Evolutionary conservation across 2,888 invertebrate genomes (phyloP), one percentile per base, ranked within the genome.

Genomic region (Nipponacmea schrenckii): DNA sequence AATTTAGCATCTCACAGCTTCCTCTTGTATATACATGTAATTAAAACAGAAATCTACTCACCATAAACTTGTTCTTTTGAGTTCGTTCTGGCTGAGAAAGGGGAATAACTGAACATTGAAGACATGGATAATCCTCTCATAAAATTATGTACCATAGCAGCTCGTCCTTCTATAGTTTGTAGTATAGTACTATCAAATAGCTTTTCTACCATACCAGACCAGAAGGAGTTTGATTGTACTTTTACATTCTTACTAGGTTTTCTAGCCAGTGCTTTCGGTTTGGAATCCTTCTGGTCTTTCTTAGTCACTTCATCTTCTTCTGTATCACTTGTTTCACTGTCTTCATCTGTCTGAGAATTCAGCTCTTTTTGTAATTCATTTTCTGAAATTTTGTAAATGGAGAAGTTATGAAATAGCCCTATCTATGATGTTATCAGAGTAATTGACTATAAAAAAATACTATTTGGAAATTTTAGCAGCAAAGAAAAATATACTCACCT

Each of bases 101-200:
- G 90, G 10, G 89, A 89, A 69, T 88, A 83, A 5, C 89, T 88
- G 73, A 85, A 89, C 14, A 85, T 84, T 39, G 85, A 83, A 31
- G 85, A 81, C 39, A 90, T 79, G 1, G 87, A 84, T 31, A 90
- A 80, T 1, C 90, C 90, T 71, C 90, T 78, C 79, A 90, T 84
- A 67, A 89, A 89, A 79, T 89, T 90, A 78, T 89, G 88, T 62
- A 90, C 86, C 66, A 87, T 84, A 2, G 89, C 90, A 7, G 90
- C 90, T 62, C 90, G 80, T 5, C 89, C 89, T 26, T 88, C 87
- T 10, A 89, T 84, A 3, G 87, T 86, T 77, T 88, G 85, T 67
- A 89, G 76, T 62, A 86, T 71, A 7, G 81, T 79, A 62, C 80
- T 81, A 45, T 77, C 79, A 64, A 79, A 77, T 39, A 80, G 27